Percentiles rank a stretch among this genome's conserved stretches.
Conservation (phyloP, 2,888 invertebrate species). For the Rotaria magnacalcarata region DNA sequence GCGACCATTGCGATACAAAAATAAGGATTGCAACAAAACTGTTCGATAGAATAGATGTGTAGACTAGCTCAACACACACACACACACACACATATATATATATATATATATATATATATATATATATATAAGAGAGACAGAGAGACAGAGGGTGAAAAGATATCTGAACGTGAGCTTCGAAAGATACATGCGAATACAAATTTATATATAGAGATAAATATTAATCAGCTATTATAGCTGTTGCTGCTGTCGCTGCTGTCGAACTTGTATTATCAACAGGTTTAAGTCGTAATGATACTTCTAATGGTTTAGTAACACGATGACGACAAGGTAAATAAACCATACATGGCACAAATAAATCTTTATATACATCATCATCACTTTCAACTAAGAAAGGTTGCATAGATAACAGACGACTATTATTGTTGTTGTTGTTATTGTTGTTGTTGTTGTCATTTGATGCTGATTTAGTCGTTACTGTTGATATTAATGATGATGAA, state of each 20-base stretch:
- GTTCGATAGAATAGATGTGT: conserved; percentile 29
- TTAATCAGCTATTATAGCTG: conserved; percentile 24
- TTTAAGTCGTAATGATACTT: conserved; percentile 24
- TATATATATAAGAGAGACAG: not conserved
- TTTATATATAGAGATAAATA: conserved; percentile 13
- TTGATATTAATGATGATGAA: not conserved
- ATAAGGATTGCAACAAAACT: conserved; percentile 31
- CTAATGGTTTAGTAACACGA: conserved; percentile 43
- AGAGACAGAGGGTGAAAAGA: conserved; percentile 5
- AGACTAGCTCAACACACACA: conserved; percentile 29
- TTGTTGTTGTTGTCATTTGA: not conserved
- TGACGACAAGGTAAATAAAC: conserved; percentile 83
- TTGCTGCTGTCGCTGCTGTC: not conserved
- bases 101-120: not conserved
- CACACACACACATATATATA: not conserved
- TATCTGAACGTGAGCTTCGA: conserved; percentile 31
- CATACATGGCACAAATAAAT: conserved; percentile 78
- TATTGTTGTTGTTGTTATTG: not conserved
- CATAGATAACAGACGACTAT: conserved; percentile 63
- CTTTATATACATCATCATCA: conserved; percentile 49
- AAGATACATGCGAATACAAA: conserved; percentile 20
- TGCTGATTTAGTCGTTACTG: not conserved
- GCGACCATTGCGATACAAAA: conserved; percentile 28
- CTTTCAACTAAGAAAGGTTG: conserved; percentile 70
- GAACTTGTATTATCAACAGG: conserved; percentile 20